Evolutionary conservation across 2,113 vertebrate species (phyloP), one percentile per base, ranked within the genome.

Genomic region (Xenopus tropicalis): DNA sequence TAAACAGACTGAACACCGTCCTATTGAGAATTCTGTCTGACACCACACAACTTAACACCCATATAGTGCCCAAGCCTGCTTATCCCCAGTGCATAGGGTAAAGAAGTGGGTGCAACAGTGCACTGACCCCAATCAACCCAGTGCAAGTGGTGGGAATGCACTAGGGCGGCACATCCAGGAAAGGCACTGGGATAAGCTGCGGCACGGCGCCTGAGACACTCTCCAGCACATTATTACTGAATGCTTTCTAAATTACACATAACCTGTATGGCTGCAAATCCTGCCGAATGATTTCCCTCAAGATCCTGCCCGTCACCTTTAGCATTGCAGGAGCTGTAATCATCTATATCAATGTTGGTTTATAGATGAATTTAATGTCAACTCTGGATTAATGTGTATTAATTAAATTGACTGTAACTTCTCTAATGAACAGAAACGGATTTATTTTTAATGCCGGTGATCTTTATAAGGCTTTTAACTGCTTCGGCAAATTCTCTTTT

Each of bases 371-470:
- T 95, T 93, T 91, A 95, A 94, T 93, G 93, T 95, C 93, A 91
- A 82, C 90, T 87, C 83, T 84, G 90, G 92, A 97, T 96, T 96
- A 97, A 93, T 94, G 92, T 90, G 91, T 89, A 94, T 95, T 97
- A 95, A 98, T 96, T 96, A 95, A 96, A 94, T 93, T 90, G 90
- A 94, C 92, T 95, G 90, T 91, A 89, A 94, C 93, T 94, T 84
- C 85, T 93, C 93, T 97, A 98, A 97, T 96, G 93, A 97, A 92
- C 89, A 91, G 87, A 88, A 93, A 93, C 90, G 89, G 93, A 94
- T 95, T 97, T 95, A 86, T 91, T 91, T 91, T 91, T 96, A 96
- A 96, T 95, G 85, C 91, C 88, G 89, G 88, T 92, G 91, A 94
- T 94, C 89, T 90, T 90, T 90, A 90, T 79, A 90, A 93, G 88